Evolutionary conservation across 2,797 vertebrate species (phyloP), one percentile per base, ranked within the genome.

Genomic region (Helarctos malayanus): DNA sequence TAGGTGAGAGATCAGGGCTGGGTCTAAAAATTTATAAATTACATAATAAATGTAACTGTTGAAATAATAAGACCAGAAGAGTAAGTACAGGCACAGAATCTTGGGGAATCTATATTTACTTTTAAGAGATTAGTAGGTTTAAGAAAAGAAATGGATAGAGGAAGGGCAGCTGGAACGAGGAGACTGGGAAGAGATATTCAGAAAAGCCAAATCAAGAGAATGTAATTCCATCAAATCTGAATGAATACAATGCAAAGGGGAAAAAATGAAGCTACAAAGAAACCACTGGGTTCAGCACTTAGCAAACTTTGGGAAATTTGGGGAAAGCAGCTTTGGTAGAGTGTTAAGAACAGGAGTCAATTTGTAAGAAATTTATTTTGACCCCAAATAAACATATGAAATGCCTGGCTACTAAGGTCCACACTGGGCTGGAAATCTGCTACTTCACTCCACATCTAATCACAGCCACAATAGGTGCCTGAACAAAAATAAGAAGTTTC

Each of bases 321-420:
- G 2, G 59, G 59, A 90, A 89, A 80, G 5, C 27, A 81, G 35
- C 18, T 92, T 81, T 69, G 49, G n/a, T 56, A 56, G 41, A 75
- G 3, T 76, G 19, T 27, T 52, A 32, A 83, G 69, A 71, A 79
- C 12, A 71, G 5, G 23, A 83, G 4, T 79, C 29, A 86, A 15
- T 73, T 25, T 25, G n/a, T 29, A 87, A 94, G 61, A 19, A 95
- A 78, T 54, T 94, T 47, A 80, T 76, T 61, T 85, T 65, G 27
- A 7, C 35, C 35, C 54, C 27, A 68, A 86, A 82, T 23, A 86
- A 81, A 63, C 1, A 45, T 5, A 47, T 23, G 35, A 69, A 29
- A 68, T 90, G 21, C 27, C 6, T 45, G 49, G 14, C 32, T 25
- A 63, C 12, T 27, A 49, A 84, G 15, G 6, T 47, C n/a, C 29